phyloP scores from a whole-genome alignment of 2,113 vertebrate genomes.

The Brienomyrus brachyistius region DNA sequence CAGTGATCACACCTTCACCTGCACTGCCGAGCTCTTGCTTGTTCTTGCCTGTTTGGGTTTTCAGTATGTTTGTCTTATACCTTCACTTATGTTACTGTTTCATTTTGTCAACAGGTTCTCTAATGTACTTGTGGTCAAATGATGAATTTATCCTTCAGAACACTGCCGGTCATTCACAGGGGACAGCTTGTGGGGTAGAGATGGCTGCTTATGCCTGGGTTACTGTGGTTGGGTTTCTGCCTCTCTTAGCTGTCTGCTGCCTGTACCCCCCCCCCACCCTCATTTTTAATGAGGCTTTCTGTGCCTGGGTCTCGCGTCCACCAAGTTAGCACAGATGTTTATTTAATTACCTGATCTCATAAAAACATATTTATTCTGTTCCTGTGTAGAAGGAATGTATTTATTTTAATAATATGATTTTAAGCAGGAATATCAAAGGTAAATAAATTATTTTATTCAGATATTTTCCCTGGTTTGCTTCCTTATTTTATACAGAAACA shows the following conservation, averaged over 20 bases:
- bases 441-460: conserved; percentile 6
- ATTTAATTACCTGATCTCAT: background rate
- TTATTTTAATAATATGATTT: background rate
- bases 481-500: background rate
- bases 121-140: background rate
- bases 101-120: background rate
- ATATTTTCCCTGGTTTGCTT: background rate
- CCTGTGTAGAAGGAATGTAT: background rate
- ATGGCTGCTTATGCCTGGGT: background rate
- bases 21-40: background rate
- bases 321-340: background rate
- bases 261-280: too few species aligned
- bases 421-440: too few species aligned
- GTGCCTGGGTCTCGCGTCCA: background rate
- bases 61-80: background rate
- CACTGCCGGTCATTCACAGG: background rate
- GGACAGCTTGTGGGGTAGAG: background rate
- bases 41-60: background rate
- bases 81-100: background rate
- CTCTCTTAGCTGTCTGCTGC: background rate
- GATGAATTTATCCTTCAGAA: background rate
- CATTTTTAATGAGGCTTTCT: background rate
- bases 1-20: background rate
- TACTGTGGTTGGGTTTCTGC: background rate
- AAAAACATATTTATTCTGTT: background rate